These are phyloP conservation scores for Pangasianodon hypophthalmus DNA, from an alignment of 2,113 vertebrate genomes.

Conservation along the genomic window DNA sequence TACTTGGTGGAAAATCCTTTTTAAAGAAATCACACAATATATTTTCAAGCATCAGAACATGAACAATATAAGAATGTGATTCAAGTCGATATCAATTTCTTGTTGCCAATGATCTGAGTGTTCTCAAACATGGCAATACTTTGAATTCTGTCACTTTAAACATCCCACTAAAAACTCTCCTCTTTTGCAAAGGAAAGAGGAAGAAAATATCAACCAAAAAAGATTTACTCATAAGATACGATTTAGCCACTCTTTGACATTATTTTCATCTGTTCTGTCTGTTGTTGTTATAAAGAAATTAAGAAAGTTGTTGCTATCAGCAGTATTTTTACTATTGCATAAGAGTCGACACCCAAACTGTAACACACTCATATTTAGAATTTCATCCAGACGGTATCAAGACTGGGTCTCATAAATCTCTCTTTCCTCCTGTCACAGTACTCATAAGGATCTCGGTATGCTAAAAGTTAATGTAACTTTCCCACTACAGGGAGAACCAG, in stretches of 20 bases:
- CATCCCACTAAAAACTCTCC: background rate
- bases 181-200: background rate
- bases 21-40: background rate
- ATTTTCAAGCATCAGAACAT: background rate
- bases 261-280: background rate
- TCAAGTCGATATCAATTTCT: background rate
- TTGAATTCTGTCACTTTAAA: background rate
- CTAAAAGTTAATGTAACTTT: constrained; percentile 23
- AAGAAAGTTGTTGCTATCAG: constrained; percentile 21
- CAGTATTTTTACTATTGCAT: constrained; percentile 12
- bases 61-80: background rate
- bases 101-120: no score
- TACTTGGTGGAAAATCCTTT: background rate
- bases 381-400: background rate
- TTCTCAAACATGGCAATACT: background rate
- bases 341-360: background rate
- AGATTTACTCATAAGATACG: no score
- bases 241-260: background rate
- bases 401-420: constrained; percentile 28
- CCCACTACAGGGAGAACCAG: background rate
- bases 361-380: background rate
- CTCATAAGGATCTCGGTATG: constrained; percentile 13
- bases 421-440: background rate
- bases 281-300: background rate
- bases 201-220: background rate